phyloP scores from a whole-genome alignment of 2,113 vertebrate genomes.

The Neodon shergylaensis region DNA sequence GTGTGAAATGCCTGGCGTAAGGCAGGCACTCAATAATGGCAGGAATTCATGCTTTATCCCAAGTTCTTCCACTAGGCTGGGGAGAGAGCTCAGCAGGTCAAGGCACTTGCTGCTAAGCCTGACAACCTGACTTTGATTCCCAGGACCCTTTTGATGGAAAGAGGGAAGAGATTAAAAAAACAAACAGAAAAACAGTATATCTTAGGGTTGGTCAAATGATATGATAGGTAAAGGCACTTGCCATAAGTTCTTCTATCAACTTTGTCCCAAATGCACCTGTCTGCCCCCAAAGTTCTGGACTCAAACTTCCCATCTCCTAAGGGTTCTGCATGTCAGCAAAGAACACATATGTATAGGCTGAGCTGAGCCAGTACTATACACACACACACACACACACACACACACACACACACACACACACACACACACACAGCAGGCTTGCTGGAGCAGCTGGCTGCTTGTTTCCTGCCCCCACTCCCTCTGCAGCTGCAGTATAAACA shows the following conservation, averaged over 20 bases:
- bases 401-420: background rate
- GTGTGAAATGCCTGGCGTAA: background rate
- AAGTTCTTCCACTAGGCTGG: background rate
- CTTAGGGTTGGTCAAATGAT: background rate
- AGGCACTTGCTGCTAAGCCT: too few relatives aligned
- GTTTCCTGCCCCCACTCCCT: constrained; percentile 48
- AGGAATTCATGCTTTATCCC: background rate
- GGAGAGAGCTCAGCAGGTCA: background rate
- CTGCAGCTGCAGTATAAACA: constrained; percentile 37
- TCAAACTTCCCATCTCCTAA: background rate
- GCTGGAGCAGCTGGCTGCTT: background rate
- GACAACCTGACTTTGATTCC: background rate
- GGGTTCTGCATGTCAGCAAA: background rate
- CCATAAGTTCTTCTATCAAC: background rate
- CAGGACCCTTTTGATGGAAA: background rate
- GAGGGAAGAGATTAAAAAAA: background rate
- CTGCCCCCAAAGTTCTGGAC: background rate
- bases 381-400: background rate
- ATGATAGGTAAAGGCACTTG: background rate
- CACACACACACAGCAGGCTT: background rate
- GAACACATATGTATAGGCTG: background rate
- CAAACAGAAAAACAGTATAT: background rate
- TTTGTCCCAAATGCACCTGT: background rate
- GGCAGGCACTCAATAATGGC: background rate
- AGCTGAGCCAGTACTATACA: background rate